A percentile compares a stretch with the other conserved stretches of the same genome.
phyloP scores from a whole-genome alignment of 2,888 invertebrate genomes.

The Crematogaster levior region DNA sequence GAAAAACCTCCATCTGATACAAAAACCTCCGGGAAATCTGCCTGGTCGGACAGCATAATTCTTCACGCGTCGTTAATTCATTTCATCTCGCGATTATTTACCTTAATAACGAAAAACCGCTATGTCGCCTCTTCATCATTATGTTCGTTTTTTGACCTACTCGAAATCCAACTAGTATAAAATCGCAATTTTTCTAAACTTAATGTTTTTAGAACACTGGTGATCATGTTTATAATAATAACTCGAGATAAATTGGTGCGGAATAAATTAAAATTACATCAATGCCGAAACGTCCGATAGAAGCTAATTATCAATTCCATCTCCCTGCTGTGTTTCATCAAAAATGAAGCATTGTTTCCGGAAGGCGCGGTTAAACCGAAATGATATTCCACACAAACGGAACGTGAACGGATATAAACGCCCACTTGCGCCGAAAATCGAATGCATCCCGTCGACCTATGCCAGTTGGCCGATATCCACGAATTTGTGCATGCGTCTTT shows the following conservation, averaged over 20 bases:
- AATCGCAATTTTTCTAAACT: background rate
- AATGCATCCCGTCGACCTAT: background rate
- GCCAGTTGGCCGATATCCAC: conserved; percentile 42
- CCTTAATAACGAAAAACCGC: background rate
- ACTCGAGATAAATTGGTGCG: background rate
- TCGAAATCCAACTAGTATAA: background rate
- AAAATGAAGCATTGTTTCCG: conserved; percentile 21
- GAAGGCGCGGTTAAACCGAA: conserved; percentile 26
- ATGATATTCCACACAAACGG: conserved; percentile 14
- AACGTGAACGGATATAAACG: conserved; percentile 24
- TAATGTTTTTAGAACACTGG: background rate
- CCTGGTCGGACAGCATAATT: conserved; percentile 16
- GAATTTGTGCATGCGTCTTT: conserved; percentile 29
- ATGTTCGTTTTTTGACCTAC: background rate
- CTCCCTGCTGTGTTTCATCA: background rate
- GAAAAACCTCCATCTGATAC: conserved; percentile 22
- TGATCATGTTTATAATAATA: background rate
- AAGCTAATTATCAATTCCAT: conserved; percentile 5
- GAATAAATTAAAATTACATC: conserved; percentile 20
- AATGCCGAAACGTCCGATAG: background rate
- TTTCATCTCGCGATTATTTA: conserved; percentile 28
- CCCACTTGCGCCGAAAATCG: background rate
- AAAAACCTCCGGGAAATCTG: conserved; percentile 29
- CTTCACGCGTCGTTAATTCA: conserved; percentile 34
- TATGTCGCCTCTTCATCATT: background rate